Conservation (phyloP, 2,888 invertebrate species). For the Drosophila ezoana region DNA sequence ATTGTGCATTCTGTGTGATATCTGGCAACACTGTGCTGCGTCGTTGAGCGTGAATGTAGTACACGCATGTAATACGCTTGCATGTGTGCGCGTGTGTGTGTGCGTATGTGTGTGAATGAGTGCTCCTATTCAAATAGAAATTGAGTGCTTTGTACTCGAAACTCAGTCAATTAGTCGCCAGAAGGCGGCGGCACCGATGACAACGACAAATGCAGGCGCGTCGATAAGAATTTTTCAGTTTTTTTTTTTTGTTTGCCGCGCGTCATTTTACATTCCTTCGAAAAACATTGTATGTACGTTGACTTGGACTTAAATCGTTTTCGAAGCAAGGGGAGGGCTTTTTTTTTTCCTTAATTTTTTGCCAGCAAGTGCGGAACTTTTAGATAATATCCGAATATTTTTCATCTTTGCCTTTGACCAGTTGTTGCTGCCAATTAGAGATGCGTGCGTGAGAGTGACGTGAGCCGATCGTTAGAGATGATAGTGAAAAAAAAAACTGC, state of each 20-base stretch:
- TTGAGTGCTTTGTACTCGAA: constrained; percentile 68
- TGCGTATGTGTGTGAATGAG: constrained; percentile 38
- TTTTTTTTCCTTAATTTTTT: constrained; percentile 2
- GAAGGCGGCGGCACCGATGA: constrained; percentile 54
- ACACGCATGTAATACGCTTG: constrained; percentile 33
- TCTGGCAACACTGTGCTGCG: constrained; percentile 49
- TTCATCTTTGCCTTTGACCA: constrained; percentile 14
- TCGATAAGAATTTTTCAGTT: constrained; percentile 22
- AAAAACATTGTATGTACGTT: constrained; percentile 20
- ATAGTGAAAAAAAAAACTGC: constrained; percentile 4
- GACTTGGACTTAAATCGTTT: constrained; percentile 5
- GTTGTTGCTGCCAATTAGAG: constrained; percentile 48
- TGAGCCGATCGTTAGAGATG: constrained; percentile 30
- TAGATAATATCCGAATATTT: constrained; percentile 13
- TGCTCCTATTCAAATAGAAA: constrained; percentile 73
- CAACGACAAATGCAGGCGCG: constrained; percentile 33
- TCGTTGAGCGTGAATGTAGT: constrained; percentile 49
- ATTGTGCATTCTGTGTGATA: constrained; percentile 24
- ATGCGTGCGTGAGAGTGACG: constrained; percentile 43
- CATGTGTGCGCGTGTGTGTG: constrained; percentile 11
- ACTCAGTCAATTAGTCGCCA: constrained; percentile 63
- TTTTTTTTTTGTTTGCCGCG: constrained; percentile 19
- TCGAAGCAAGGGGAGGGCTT: constrained; percentile 1
- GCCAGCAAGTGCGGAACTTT: constrained; percentile 10
- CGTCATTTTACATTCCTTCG: constrained; percentile 29